Conservation (phyloP, 2,113 vertebrate species). For the Saccopteryx leptura region DNA sequence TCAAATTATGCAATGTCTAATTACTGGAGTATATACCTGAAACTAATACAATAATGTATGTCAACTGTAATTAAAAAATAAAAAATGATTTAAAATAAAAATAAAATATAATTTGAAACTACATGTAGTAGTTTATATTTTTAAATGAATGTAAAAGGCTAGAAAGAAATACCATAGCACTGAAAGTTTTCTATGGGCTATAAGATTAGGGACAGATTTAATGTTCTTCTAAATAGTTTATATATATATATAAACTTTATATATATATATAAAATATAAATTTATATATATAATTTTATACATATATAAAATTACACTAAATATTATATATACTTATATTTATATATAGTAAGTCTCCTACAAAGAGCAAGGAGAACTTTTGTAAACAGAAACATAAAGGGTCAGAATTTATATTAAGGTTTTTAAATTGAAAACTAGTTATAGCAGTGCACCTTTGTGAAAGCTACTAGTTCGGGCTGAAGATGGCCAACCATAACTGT, state of each 20-base stretch:
- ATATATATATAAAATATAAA: background rate
- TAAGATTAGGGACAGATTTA: background rate
- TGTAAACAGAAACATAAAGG: background rate
- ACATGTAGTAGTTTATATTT: background rate
- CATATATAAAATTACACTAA: background rate
- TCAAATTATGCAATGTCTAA: too few species aligned
- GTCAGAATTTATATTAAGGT: background rate
- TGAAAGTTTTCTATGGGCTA: background rate
- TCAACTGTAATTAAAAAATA: too few species aligned
- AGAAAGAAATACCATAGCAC: background rate
- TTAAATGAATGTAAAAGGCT: background rate
- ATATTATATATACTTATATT: background rate
- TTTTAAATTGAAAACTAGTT: constrained; percentile 20
- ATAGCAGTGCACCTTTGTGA: background rate
- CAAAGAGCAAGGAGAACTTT: background rate
- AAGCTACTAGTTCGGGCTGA: background rate
- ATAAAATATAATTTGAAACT: background rate
- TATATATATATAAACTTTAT: background rate
- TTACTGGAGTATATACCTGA: too few species aligned
- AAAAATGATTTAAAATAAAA: too few species aligned
- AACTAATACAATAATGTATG: too few species aligned
- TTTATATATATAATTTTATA: background rate
- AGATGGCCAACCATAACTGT: background rate
- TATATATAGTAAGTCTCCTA: background rate
- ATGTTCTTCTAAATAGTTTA: background rate